Conservation (phyloP, 2,113 vertebrate species). For the Camelus dromedarius region DNA sequence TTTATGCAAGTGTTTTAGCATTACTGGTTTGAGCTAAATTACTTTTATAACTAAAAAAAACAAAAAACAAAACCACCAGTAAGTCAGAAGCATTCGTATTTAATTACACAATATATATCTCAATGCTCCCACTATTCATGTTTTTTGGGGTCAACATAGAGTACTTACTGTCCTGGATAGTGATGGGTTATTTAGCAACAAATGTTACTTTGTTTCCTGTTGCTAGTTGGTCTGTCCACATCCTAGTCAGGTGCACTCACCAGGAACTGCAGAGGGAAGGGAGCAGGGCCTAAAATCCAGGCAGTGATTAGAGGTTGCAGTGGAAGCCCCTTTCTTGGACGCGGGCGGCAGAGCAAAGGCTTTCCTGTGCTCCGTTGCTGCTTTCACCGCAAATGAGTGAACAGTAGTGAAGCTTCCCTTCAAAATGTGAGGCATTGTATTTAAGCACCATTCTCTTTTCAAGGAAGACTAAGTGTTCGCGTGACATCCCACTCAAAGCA, state of each 20-base stretch:
- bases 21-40: background rate
- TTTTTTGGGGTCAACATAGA: background rate
- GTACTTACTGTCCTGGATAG: background rate
- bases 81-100: background rate
- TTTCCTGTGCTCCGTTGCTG: background rate
- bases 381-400: background rate
- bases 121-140: background rate
- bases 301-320: background rate
- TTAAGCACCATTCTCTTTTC: background rate
- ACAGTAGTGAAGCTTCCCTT: background rate
- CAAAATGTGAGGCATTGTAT: accelerated
- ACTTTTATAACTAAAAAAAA: background rate
- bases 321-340: background rate
- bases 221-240: too few relatives aligned
- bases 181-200: background rate
- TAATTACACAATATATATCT: background rate
- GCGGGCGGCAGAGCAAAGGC: background rate
- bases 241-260: background rate
- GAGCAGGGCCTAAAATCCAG: too few relatives aligned
- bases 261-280: background rate
- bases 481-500: background rate
- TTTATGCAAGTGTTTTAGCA: background rate
- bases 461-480: background rate
- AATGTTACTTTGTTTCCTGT: background rate
- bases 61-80: too few relatives aligned